Conservation (phyloP, 2,888 invertebrate species). For the Toxonevra muliebris region DNA sequence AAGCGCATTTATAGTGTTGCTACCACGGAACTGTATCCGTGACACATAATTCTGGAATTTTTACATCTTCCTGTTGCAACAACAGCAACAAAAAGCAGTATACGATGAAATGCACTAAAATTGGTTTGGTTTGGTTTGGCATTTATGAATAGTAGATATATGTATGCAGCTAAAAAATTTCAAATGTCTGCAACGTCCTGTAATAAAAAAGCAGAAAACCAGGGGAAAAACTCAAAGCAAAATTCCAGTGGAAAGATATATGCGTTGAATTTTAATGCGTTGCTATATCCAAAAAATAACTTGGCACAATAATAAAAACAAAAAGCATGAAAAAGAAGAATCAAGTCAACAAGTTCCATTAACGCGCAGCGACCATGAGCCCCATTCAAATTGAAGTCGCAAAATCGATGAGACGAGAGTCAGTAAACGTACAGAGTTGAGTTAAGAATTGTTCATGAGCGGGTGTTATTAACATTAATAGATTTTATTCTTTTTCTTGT, state of each 20-base stretch:
- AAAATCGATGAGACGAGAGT: not conserved
- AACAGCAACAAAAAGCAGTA: slow-evolving; percentile 8
- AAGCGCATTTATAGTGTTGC: not conserved
- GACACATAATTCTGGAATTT: slow-evolving; percentile 44
- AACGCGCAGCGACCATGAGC: slow-evolving; percentile 16
- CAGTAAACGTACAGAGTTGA: not conserved
- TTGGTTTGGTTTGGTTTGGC: not conserved
- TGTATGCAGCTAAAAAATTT: not conserved
- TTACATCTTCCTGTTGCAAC: slow-evolving; percentile 42
- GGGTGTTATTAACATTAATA: slow-evolving; percentile 8
- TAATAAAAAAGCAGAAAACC: not conserved
- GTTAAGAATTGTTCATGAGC: not conserved
- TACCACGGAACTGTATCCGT: slow-evolving; percentile 22
- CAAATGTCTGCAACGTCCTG: slow-evolving; percentile 17
- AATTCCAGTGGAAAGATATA: not conserved
- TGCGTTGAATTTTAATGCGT: slow-evolving; percentile 1
- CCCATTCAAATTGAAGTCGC: not conserved
- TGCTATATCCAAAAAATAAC: slow-evolving; percentile 9
- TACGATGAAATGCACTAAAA: not conserved
- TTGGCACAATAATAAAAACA: not conserved
- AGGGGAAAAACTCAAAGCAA: not conserved
- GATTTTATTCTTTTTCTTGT: no score
- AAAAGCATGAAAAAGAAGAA: not conserved
- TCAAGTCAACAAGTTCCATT: slow-evolving; percentile 22
- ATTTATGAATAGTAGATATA: slow-evolving; percentile 1